These are phyloP conservation scores for Lutjanus erythropterus DNA, from an alignment of 2,113 vertebrate genomes.

Conservation along the genomic window DNA sequence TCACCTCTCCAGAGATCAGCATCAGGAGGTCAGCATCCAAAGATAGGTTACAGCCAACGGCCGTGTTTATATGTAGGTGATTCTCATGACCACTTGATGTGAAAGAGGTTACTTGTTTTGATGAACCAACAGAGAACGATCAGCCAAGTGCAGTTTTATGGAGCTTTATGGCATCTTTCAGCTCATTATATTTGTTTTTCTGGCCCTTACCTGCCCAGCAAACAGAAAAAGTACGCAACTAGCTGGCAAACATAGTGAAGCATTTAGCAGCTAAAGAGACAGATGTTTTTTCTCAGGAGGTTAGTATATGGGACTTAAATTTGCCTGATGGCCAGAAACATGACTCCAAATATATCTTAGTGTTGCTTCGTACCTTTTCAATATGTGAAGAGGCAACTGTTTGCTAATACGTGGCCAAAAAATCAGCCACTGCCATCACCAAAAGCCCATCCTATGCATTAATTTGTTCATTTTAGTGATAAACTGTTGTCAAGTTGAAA, in stretches of 20 bases:
- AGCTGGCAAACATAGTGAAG: background rate
- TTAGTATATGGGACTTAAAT: background rate
- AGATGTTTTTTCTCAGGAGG: background rate
- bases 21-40: conserved; percentile 4
- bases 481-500: too few relatives aligned
- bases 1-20: conserved; percentile 6
- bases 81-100: background rate
- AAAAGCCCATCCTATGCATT: too few relatives aligned
- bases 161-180: background rate
- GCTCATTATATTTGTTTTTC: background rate
- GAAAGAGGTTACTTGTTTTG: background rate
- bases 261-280: background rate
- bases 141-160: background rate
- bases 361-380: too few relatives aligned
- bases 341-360: too few relatives aligned
- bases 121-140: too few relatives aligned
- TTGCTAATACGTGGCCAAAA: too few relatives aligned
- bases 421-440: too few relatives aligned
- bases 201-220: background rate
- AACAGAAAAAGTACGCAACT: background rate
- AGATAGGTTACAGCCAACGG: background rate
- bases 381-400: too few relatives aligned
- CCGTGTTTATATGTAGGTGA: background rate
- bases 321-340: too few relatives aligned
- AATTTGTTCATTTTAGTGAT: too few relatives aligned